Evolutionary conservation across 2,888 invertebrate genomes (phyloP), one percentile per base, ranked within the genome.

Genomic region (Scaptomyza polygonia): DNA sequence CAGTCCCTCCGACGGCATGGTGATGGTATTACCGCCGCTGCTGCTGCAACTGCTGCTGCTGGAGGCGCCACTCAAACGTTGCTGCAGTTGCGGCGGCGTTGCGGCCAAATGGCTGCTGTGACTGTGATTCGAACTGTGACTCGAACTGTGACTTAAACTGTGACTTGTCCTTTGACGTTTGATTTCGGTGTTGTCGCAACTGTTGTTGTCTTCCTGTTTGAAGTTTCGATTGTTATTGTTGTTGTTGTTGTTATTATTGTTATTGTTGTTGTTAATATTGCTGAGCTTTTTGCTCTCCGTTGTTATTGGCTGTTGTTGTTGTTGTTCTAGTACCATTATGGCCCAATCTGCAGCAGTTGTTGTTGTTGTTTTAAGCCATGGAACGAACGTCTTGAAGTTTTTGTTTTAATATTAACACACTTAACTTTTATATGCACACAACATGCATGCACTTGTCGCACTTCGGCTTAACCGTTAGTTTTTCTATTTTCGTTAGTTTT

Each of bases 311-410:
- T 43, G 54, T 43, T 68, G 42, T 27, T 63, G 67, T 67, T 82
- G 84, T 82, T 88, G 89, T 79, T 90, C 90, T 79, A 90, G 85
- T 73, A 90, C 90, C 90, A 90, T 90, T 89, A 80, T 86, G 86
- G 84, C 64, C 77, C 51, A 67, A 58, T 67, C 48, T 75, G 14
- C 57, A 42, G 58, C 54, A 27, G 25, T 66, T 70, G 63, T n/a
- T n/a, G n/a, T n/a, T n/a, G n/a, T n/a, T n/a, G 34, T 75, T 34
- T 74, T 36, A 70, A 67, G 77, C 74, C 80, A 67, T 71, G 55
- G 47, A 68, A 67, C 14, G 36, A 36, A 14, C 57, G 66, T 52
- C 68, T 51, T 52, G 7, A 40, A 62, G 49, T 57, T 62, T 47
- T 45, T 56, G 8, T n/a, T 12, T 34, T 49, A 44, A 53, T 65